These are phyloP conservation scores for Cryptotermes secundus DNA, from an alignment of 1,140 invertebrate species.

Conservation along the genomic window DNA sequence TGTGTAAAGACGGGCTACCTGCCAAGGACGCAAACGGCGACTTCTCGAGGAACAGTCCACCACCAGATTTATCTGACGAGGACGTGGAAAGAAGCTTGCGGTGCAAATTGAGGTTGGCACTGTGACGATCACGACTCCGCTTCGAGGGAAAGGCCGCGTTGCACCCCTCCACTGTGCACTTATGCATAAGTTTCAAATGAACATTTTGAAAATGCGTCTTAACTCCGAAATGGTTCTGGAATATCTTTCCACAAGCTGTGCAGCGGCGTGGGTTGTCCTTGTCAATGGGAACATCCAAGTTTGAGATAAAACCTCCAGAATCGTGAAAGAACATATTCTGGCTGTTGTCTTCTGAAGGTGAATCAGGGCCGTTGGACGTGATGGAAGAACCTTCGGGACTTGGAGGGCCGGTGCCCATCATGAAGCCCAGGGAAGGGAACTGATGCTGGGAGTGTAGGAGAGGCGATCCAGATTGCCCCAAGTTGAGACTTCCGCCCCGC, in stretches of 20 bases:
- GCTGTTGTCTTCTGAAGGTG: conserved; percentile 56
- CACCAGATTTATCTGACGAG: conserved; percentile 48
- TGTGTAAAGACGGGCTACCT: conserved; percentile 56
- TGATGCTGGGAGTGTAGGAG: conserved; percentile 53
- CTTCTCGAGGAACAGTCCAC: conserved; percentile 43
- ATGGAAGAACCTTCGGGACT: conserved; percentile 57
- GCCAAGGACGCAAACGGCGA: conserved; percentile 52
- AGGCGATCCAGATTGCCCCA: conserved; percentile 43
- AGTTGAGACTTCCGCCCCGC: conserved; percentile 47
- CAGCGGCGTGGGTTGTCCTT: conserved; percentile 82
- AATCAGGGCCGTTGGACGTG: conserved; percentile 58
- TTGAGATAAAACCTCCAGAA: conserved; percentile 69
- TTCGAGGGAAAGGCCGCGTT: conserved; percentile 95
- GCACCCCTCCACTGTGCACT: conserved; percentile 94
- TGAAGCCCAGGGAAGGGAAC: conserved; percentile 52
- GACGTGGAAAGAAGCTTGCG: conserved; percentile 81
- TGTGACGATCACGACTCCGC: conserved; percentile 87
- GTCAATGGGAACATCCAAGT: conserved; percentile 81
- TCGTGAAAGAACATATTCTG: conserved; percentile 62
- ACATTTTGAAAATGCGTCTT: conserved; percentile 96
- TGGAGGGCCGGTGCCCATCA: conserved; percentile 48
- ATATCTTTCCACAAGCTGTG: conserved; percentile 88
- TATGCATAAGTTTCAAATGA: conserved; percentile 94
- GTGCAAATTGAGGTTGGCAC: conserved; percentile 89
- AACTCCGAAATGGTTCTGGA: conserved; percentile 93